phyloP scores from a whole-genome alignment of 2,797 vertebrate species.

The Mormyrops attenuatus region DNA sequence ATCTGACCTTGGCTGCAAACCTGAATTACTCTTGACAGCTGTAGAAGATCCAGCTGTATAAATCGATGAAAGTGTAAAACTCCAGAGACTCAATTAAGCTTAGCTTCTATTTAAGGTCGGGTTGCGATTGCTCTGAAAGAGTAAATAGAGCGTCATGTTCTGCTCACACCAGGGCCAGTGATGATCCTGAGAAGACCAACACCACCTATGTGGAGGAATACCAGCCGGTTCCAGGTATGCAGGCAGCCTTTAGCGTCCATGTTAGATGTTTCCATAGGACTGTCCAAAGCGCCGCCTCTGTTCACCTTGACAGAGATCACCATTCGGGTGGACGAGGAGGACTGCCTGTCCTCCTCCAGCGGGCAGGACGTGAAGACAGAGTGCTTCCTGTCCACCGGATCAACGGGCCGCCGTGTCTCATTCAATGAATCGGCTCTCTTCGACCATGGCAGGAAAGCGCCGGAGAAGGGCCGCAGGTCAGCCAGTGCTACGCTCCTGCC shows the following conservation, averaged over 20 bases:
- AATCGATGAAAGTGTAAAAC: neutral
- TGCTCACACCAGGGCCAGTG: constrained; percentile 67
- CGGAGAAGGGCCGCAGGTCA: constrained; percentile 88
- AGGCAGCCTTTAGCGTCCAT: neutral
- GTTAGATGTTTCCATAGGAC: constrained; percentile 61
- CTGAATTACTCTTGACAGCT: neutral
- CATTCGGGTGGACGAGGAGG: constrained; percentile 78
- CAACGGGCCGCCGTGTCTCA: constrained; percentile 82
- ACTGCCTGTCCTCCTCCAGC: constrained; percentile 70
- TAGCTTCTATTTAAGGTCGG: neutral
- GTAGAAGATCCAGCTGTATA: neutral
- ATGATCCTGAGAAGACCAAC: constrained; percentile 92
- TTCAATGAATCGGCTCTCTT: constrained; percentile 92
- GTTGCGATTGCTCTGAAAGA: neutral
- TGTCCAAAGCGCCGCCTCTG: neutral
- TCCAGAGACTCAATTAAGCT: neutral
- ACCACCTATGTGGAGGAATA: constrained; percentile 86
- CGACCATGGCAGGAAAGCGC: constrained; percentile 75
- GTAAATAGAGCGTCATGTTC: neutral
- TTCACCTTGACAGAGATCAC: constrained; percentile 67
- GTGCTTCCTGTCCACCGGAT: constrained; percentile 76
- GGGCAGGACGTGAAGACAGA: constrained; percentile 75
- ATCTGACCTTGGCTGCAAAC: neutral
- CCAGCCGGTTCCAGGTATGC: constrained; percentile 82
- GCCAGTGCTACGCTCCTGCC: neutral